Conservation (phyloP, 2,797 vertebrate genomes). For the Tachyglossus aculeatus region DNA sequence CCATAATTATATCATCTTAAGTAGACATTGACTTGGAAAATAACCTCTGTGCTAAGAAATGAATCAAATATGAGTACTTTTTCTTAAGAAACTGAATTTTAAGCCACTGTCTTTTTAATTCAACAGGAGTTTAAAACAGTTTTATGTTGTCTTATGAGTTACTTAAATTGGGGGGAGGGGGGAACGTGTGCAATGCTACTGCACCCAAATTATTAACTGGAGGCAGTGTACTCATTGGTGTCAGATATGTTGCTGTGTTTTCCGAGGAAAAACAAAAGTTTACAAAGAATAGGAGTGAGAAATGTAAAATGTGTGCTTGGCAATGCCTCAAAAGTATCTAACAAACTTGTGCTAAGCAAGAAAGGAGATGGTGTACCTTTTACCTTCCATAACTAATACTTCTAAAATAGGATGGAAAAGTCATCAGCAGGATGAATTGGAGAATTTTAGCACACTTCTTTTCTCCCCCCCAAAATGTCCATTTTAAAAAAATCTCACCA, state of each 20-base stretch:
- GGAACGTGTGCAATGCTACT: background rate
- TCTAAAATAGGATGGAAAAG: background rate
- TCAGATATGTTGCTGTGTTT: background rate
- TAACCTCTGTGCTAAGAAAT: background rate
- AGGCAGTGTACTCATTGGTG: background rate
- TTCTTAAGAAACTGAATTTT: background rate
- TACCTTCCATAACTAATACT: slow-evolving; percentile 8
- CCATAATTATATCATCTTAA: background rate
- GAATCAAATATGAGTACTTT: background rate
- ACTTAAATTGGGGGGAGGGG: background rate
- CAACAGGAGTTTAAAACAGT: background rate
- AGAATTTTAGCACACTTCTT: background rate
- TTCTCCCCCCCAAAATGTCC: background rate
- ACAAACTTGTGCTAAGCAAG: slow-evolving; percentile 24
- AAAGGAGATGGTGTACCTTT: background rate
- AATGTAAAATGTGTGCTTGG: background rate
- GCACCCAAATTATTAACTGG: background rate
- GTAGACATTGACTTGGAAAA: background rate
- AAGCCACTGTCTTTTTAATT: background rate
- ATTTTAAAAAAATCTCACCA: background rate
- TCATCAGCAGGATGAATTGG: too few species aligned
- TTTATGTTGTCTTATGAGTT: background rate
- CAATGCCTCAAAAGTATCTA: background rate
- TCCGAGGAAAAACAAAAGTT: slow-evolving; percentile 11
- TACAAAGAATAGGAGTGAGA: background rate